These are phyloP conservation scores for Zophobas morio DNA, from an alignment of 1,140 invertebrate species.

Conservation along the genomic window DNA sequence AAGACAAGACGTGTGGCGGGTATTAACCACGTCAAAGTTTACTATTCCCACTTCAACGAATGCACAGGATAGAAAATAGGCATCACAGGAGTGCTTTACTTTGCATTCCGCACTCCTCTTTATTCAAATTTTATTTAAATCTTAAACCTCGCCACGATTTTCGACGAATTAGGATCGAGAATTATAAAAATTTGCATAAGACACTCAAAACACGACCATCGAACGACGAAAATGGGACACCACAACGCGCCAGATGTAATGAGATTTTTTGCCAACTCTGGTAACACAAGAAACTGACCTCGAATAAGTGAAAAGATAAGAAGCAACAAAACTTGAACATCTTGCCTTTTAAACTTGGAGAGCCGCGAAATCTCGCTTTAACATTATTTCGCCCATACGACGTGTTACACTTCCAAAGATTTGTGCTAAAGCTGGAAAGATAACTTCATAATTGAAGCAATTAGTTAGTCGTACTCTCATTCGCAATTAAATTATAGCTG, in stretches of 20 bases:
- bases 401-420: no score
- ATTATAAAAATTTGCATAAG: constrained; percentile 28
- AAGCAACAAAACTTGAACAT: no score
- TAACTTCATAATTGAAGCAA: no score
- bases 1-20: constrained; percentile 21
- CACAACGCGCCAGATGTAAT: no score
- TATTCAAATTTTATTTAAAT: constrained; percentile 35
- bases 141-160: not conserved
- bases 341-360: no score
- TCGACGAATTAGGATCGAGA: constrained; percentile 14
- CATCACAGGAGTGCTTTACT: constrained; percentile 25
- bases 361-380: no score
- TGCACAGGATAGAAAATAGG: constrained; percentile 4
- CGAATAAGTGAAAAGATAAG: no score
- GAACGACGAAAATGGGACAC: no score
- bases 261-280: constrained; percentile 1
- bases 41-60: not conserved
- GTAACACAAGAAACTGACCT: not conserved
- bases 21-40: constrained; percentile 12
- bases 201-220: not conserved
- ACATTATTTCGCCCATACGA: no score
- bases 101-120: constrained; percentile 10
- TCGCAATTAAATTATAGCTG: no score
- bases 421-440: no score
- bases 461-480: no score